Conservation (phyloP, 2,888 invertebrate species). For the Macrosoma leucophasiata region DNA sequence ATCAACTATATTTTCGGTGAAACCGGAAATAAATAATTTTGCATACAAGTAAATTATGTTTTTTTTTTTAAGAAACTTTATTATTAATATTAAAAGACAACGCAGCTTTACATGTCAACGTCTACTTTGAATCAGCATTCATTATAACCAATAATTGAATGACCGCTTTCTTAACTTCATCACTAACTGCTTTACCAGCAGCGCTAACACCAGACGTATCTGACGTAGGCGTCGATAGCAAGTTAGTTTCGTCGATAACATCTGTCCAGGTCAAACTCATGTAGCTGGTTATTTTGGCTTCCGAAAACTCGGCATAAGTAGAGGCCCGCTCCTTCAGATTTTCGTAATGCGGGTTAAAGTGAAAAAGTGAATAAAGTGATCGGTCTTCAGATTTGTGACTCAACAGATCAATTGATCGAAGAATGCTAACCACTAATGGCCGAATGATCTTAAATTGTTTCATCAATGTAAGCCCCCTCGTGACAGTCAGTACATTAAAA, state of each 20-base stretch:
- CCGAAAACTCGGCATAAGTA: slow-evolving; percentile 1
- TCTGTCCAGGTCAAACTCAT: neutral
- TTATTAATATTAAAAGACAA: slow-evolving; percentile 2
- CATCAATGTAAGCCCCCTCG: slow-evolving; percentile 1
- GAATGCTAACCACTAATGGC: slow-evolving; percentile 3
- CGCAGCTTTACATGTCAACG: slow-evolving; percentile 1
- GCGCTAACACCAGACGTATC: neutral
- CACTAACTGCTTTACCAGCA: slow-evolving; percentile 2
- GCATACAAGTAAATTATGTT: too few species aligned
- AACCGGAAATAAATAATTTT: too few species aligned
- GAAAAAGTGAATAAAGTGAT: neutral
- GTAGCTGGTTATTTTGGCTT: neutral
- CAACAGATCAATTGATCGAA: slow-evolving; percentile 4
- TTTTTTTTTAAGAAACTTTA: too few species aligned
- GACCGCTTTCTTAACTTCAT: slow-evolving; percentile 1
- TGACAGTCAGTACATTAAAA: neutral
- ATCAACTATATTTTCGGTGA: too few species aligned
- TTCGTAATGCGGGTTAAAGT: slow-evolving; percentile 3
- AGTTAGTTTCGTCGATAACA: slow-evolving; percentile 1
- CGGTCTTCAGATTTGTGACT: neutral
- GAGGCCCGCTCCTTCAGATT: neutral
- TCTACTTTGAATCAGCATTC: slow-evolving; percentile 2
- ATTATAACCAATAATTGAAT: slow-evolving; percentile 1
- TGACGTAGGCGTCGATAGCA: slow-evolving; percentile 1
- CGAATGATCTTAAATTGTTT: slow-evolving; percentile 7